Evolutionary conservation across 2,113 vertebrate genomes (phyloP).

Genomic region (Dermatemys mawii): DNA sequence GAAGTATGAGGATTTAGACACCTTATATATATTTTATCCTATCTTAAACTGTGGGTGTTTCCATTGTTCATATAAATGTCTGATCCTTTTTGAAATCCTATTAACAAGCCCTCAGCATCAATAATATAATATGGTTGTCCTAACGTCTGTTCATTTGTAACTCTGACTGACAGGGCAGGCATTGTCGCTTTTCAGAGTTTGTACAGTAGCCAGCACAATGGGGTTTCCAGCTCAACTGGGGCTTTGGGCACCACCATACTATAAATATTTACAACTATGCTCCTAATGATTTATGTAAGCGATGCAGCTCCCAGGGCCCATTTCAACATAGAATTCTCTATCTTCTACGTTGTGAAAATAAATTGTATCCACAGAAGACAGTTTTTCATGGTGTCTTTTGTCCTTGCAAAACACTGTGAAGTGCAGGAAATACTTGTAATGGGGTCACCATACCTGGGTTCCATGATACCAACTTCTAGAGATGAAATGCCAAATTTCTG

Average conservation of each 20-base stretch:
- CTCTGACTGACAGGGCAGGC: not conserved
- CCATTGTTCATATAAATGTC: not conserved
- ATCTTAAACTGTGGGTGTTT: constrained; percentile 22
- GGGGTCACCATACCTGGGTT: no score
- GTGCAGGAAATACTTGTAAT: not conserved
- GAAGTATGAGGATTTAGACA: not conserved
- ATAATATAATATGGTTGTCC: not conserved
- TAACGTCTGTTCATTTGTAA: not conserved
- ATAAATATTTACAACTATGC: not conserved
- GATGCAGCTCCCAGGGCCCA: not conserved
- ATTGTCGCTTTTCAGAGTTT: constrained; percentile 19
- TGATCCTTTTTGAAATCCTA: constrained; percentile 34
- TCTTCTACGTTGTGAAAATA: not conserved
- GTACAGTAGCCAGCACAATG: not conserved
- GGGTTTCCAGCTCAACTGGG: not conserved
- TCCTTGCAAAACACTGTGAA: not conserved
- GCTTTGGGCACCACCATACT: not conserved
- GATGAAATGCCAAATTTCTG: not conserved
- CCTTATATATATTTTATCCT: not conserved
- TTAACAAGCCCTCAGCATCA: not conserved
- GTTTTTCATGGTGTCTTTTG: not conserved
- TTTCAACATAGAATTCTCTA: not conserved
- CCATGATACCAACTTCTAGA: not conserved
- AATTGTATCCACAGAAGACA: not conserved
- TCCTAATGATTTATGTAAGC: not conserved